Percentiles rank a stretch among this genome's conserved stretches.
Evolutionary conservation across 2,888 invertebrate genomes (phyloP).

Genomic region (Oscheius sp.): DNA sequence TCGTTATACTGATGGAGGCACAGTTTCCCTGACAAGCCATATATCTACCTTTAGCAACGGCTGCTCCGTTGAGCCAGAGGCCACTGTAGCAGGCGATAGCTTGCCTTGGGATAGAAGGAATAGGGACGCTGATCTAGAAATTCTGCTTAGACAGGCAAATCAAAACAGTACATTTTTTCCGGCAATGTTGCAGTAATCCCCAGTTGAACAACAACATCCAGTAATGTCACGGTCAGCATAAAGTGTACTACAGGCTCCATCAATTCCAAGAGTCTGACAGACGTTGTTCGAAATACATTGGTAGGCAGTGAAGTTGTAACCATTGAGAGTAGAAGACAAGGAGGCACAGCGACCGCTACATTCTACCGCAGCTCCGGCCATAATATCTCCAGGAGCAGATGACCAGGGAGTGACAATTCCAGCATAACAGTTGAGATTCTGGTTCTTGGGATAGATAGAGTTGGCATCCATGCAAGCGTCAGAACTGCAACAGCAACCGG

Average conservation of each 20-base stretch:
- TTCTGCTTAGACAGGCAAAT: too few species aligned
- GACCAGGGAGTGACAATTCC: too few species aligned
- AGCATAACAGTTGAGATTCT: too few species aligned
- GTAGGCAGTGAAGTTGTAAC: slow-evolving; percentile 29
- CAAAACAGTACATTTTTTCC: too few species aligned
- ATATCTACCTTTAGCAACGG: slow-evolving; percentile 35
- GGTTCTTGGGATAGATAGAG: too few species aligned
- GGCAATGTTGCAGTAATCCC: slow-evolving; percentile 51
- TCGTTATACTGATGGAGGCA: slow-evolving; percentile 46
- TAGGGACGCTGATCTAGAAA: slow-evolving; percentile 7
- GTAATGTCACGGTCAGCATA: slow-evolving; percentile 39
- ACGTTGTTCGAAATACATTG: slow-evolving; percentile 36
- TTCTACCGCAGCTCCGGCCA: slow-evolving; percentile 30
- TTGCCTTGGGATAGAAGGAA: slow-evolving; percentile 41
- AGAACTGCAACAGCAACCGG: too few species aligned
- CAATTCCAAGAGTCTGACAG: slow-evolving; percentile 43
- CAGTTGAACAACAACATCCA: slow-evolving; percentile 56
- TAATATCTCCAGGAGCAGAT: too few species aligned
- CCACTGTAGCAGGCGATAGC: slow-evolving; percentile 57
- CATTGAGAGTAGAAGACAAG: slow-evolving; percentile 44
- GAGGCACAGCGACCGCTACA: slow-evolving; percentile 54
- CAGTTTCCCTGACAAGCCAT: slow-evolving; percentile 53
- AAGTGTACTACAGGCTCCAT: slow-evolving; percentile 43
- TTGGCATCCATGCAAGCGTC: too few species aligned
- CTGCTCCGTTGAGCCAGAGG: slow-evolving; percentile 48